These are phyloP conservation scores for Barbus barbus DNA, from an alignment of 2,113 vertebrate genomes.

Conservation along the genomic window DNA sequence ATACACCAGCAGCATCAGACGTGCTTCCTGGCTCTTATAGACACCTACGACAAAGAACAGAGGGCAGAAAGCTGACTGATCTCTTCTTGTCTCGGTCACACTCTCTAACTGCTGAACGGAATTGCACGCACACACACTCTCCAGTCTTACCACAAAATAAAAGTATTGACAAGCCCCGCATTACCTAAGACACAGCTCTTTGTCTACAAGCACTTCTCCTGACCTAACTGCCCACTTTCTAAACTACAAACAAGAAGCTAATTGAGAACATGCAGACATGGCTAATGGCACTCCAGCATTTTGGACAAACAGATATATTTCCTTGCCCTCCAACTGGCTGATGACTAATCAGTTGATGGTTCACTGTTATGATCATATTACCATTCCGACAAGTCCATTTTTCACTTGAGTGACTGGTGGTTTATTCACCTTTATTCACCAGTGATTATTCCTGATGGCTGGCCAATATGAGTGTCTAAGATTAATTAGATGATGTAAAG, in stretches of 20 bases:
- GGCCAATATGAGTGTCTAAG: constrained; percentile 41
- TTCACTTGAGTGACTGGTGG: constrained; percentile 4
- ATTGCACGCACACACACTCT: not conserved
- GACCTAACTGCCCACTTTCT: not conserved
- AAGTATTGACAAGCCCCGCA: not conserved
- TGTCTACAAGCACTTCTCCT: not conserved
- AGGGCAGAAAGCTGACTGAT: constrained; percentile 25
- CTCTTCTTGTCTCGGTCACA: not conserved
- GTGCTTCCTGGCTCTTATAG: constrained; percentile 94
- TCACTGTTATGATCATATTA: not conserved
- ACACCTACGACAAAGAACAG: constrained; percentile 78
- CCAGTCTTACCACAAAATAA: not conserved
- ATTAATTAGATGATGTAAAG: constrained; percentile 52
- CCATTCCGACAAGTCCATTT: not conserved
- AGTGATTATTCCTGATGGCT: constrained; percentile 48
- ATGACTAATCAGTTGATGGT: constrained; percentile 31
- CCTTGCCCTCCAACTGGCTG: not conserved
- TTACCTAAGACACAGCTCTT: not conserved
- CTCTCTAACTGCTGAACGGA: not conserved
- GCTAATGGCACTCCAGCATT: not conserved
- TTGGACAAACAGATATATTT: not conserved
- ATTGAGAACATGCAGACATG: not conserved
- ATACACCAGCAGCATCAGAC: constrained; percentile 92
- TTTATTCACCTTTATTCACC: constrained; percentile 39
- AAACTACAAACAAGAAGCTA: not conserved